These are phyloP conservation scores for Glossosoma conforme DNA, from an alignment of 1,140 invertebrate species.

Conservation along the genomic window DNA sequence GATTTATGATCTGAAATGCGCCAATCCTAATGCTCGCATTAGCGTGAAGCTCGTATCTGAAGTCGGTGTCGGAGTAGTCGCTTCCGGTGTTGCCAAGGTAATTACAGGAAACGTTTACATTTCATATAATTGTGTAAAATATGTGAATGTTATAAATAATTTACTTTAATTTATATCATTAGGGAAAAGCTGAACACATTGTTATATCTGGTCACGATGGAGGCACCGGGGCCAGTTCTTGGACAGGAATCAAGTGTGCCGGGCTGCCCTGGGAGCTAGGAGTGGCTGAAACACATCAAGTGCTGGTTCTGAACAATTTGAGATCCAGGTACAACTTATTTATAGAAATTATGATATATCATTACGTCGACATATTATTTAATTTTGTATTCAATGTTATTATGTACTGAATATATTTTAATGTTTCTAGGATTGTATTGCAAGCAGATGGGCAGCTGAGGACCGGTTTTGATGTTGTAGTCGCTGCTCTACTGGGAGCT, in stretches of 20 bases:
- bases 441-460: constrained; percentile 94
- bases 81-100: constrained; percentile 95
- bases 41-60: constrained; percentile 98
- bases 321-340: constrained; percentile 60
- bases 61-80: constrained; percentile 97
- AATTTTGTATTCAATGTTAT: not conserved
- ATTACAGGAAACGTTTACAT: constrained; percentile 6
- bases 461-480: constrained; percentile 94
- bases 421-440: constrained; percentile 69
- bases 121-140: not conserved
- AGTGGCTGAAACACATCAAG: constrained; percentile 96
- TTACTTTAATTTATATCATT: constrained; percentile 1
- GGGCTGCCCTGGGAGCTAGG: constrained; percentile 98
- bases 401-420: not conserved
- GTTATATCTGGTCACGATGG: constrained; percentile 98
- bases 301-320: constrained; percentile 92
- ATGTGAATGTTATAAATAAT: not conserved
- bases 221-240: constrained; percentile 95
- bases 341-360: not conserved
- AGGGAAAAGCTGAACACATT: constrained; percentile 97
- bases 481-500: constrained; percentile 91
- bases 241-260: constrained; percentile 94
- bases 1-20: constrained; percentile 97
- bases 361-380: too few relatives aligned
- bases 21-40: constrained; percentile 92